Base-by-base conservation (phyloP, 2,888 invertebrate species). In the Eurois occulta region DNA sequence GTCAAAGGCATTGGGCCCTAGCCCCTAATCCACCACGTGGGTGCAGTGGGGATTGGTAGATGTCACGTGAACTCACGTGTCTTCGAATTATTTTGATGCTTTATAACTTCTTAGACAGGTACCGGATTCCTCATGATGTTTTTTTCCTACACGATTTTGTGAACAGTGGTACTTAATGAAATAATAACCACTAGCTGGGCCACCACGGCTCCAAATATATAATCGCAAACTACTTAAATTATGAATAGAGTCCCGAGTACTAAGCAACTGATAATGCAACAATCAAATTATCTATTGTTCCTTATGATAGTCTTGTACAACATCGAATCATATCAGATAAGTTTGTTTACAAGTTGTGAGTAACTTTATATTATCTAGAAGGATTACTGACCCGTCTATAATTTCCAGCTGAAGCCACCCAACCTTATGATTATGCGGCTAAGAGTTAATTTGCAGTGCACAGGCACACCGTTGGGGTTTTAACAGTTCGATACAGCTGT, bases 221-320 rank as follows among this genome's bases (percentile, higher is more conserved):
- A n/a, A 58, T 16, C n/a, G 24, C 52, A 55, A 11, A 55, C 21
- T 21, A 62, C 28, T 52, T 24, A 46, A 70, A 46, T 32, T 41
- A 48, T 28, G 41, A 28, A 65, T 28, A 28, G 18, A 5, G 71
- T 48, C n/a, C 18, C 18, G 6, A 62, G 28, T n/a, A 64, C 38
- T 75, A 18, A 28, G 41, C 28, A 65, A 69, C 58, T 77, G 77
- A 80, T 80, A 80, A 69, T 10, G 16, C 7, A 80, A 16, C 70
- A 46, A 55, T 70, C 4, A 38, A 64, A 28, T 60, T 32, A 58
- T 78, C 83, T 52, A 65, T 48, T 77, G 64, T 77, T 77, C 48
- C 43, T n/a, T 16, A n/a, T 18, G 52, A 77, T 28, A 71, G 16
- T n/a, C 13, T 76, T 48, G 75, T 55, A 55, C 32, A 43, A 28